These are phyloP conservation scores for Dynastes maya DNA, from an alignment of 2,888 invertebrate genomes.

Conservation along the genomic window DNA sequence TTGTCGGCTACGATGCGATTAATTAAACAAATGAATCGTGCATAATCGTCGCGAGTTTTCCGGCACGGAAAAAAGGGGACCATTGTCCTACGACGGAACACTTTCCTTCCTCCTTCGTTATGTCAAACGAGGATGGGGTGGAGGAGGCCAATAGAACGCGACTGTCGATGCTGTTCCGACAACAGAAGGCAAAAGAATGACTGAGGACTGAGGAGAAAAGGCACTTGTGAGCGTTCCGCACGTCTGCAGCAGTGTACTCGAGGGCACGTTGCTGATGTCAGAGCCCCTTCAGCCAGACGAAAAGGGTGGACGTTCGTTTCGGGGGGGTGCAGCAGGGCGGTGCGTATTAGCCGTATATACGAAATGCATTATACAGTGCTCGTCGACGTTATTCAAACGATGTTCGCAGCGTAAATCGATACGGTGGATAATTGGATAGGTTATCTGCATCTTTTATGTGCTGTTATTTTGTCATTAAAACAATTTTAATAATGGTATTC, in stretches of 20 bases:
- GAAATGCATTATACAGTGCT: slow-evolving; percentile 27
- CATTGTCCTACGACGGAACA: background rate
- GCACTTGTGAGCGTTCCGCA: slow-evolving; percentile 37
- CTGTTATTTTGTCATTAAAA: background rate
- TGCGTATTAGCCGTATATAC: slow-evolving; percentile 27
- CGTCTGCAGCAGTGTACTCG: slow-evolving; percentile 33
- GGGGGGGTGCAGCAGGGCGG: background rate
- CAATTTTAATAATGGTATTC: no score
- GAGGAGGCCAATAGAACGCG: background rate
- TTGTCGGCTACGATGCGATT: background rate
- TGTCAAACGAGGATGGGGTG: background rate
- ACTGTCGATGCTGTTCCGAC: slow-evolving; percentile 10
- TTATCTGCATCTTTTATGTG: background rate
- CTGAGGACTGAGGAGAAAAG: slow-evolving; percentile 14
- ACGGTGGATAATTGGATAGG: background rate
- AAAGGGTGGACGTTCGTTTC: slow-evolving; percentile 11
- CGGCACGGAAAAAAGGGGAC: background rate
- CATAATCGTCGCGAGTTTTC: slow-evolving; percentile 2
- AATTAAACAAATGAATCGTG: slow-evolving; percentile 8
- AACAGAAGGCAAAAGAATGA: slow-evolving; percentile 32
- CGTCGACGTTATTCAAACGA: slow-evolving; percentile 16
- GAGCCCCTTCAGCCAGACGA: slow-evolving; percentile 14
- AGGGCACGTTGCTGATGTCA: slow-evolving; percentile 32
- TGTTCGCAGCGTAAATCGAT: slow-evolving; percentile 11
- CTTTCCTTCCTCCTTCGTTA: background rate